Conservation (phyloP, 2,797 vertebrate species). For the Mallotus villosus region DNA sequence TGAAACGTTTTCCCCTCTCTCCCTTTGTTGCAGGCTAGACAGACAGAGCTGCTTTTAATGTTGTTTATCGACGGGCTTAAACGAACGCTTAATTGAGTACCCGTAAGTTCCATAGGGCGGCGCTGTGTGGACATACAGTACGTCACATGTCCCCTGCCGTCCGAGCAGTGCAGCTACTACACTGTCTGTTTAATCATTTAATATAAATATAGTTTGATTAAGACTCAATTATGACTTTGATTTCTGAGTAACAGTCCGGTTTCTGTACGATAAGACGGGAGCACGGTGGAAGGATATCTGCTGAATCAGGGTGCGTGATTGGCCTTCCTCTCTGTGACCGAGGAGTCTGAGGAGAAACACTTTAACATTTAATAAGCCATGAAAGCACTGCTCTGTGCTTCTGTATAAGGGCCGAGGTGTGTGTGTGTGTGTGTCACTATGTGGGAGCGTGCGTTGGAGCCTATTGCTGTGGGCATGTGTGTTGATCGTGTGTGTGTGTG, state of each 20-base stretch:
- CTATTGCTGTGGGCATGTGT: constrained; percentile 20
- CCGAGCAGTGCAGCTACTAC: constrained; percentile 17
- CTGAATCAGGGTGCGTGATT: neutral
- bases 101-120: constrained; percentile 43
- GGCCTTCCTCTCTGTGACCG: neutral
- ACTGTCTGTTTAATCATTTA: constrained; percentile 21
- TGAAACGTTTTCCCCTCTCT: constrained; percentile 49
- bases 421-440: constrained; percentile 2
- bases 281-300: constrained; percentile 26
- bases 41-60: constrained; percentile 52
- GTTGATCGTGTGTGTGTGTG: constrained; percentile 14
- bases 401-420: neutral
- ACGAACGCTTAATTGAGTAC: constrained; percentile 56
- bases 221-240: constrained; percentile 38
- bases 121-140: constrained; percentile 39
- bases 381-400: constrained; percentile 26
- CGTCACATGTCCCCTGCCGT: constrained; percentile 18
- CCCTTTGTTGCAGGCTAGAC: constrained; percentile 40
- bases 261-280: neutral
- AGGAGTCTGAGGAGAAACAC: constrained; percentile 11
- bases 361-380: constrained; percentile 62
- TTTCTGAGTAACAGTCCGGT: constrained; percentile 26
- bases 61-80: constrained; percentile 48
- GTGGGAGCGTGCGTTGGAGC: constrained; percentile 2
- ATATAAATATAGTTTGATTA: neutral